Percentiles rank a stretch among this genome's conserved stretches.
phyloP scores from a whole-genome alignment of 2,797 vertebrate species.

The Lophius americanus region DNA sequence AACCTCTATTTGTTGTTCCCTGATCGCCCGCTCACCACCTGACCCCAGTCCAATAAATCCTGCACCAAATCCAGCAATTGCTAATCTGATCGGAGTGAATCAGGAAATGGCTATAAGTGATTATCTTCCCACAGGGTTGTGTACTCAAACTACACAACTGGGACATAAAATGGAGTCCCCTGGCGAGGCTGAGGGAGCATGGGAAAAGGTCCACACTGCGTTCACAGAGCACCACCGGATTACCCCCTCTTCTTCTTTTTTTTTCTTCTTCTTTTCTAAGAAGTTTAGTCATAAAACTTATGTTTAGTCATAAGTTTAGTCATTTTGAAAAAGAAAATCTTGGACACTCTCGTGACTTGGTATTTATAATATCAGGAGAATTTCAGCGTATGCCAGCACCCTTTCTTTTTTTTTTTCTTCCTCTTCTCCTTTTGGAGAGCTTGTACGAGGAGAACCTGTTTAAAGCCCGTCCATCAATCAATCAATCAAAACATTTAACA shows the following conservation, averaged over 20 bases:
- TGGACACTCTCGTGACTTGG: background rate
- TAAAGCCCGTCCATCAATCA: background rate
- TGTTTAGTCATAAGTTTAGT: background rate
- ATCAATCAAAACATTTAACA: too few relatives aligned
- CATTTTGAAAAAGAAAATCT: background rate
- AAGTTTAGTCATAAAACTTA: too few relatives aligned
- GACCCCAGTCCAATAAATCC: slow-evolving; percentile 41
- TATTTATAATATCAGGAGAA: background rate
- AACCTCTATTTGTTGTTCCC: slow-evolving; percentile 45
- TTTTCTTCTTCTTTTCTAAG: too few relatives aligned
- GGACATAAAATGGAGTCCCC: slow-evolving; percentile 46
- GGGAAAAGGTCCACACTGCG: slow-evolving; percentile 53
- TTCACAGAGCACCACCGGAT: slow-evolving; percentile 51
- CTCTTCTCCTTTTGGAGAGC: background rate
- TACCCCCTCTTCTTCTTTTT: background rate
- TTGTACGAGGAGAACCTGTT: background rate
- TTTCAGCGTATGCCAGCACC: background rate
- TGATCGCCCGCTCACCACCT: background rate
- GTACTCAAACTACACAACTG: slow-evolving; percentile 44
- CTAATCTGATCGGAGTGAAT: slow-evolving; percentile 53
- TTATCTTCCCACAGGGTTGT: slow-evolving; percentile 57
- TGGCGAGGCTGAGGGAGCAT: slow-evolving; percentile 54
- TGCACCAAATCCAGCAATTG: slow-evolving; percentile 46
- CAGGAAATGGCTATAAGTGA: slow-evolving; percentile 60
- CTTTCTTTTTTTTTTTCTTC: background rate